These are phyloP conservation scores for Pelmatolapia mariae DNA, from an alignment of 2,113 vertebrate species.

Conservation along the genomic window DNA sequence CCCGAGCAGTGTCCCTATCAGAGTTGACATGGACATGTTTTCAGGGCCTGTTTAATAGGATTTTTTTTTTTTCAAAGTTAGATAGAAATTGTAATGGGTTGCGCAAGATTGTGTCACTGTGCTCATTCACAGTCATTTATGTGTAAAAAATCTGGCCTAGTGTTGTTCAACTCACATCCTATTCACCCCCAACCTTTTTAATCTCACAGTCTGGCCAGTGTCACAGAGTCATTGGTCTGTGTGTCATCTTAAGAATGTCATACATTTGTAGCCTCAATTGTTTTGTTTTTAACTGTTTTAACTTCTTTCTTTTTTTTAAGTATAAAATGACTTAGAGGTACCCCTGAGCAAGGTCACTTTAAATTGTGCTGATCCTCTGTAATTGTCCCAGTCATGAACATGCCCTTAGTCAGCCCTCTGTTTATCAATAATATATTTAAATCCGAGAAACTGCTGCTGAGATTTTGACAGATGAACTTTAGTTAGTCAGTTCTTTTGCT, in stretches of 20 bases:
- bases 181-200: neutral
- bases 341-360: conserved; percentile 26
- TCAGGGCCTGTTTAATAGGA: neutral
- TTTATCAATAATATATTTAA: conserved; percentile 32
- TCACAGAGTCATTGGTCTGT: neutral
- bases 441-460: neutral
- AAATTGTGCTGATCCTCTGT: conserved; percentile 18
- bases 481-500: neutral
- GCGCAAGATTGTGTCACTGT: neutral
- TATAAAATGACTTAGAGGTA: neutral
- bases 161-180: neutral
- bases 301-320: neutral
- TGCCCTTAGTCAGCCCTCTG: conserved; percentile 9
- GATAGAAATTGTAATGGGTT: neutral
- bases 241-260: neutral
- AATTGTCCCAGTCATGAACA: conserved; percentile 20
- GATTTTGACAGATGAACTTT: neutral
- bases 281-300: neutral
- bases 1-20: neutral
- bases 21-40: neutral
- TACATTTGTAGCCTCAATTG: neutral
- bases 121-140: neutral
- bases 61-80: neutral
- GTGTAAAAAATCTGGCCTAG: neutral
- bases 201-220: neutral